Evolutionary conservation across 1,140 invertebrate genomes (phyloP).

Genomic region (Achroia grisella): DNA sequence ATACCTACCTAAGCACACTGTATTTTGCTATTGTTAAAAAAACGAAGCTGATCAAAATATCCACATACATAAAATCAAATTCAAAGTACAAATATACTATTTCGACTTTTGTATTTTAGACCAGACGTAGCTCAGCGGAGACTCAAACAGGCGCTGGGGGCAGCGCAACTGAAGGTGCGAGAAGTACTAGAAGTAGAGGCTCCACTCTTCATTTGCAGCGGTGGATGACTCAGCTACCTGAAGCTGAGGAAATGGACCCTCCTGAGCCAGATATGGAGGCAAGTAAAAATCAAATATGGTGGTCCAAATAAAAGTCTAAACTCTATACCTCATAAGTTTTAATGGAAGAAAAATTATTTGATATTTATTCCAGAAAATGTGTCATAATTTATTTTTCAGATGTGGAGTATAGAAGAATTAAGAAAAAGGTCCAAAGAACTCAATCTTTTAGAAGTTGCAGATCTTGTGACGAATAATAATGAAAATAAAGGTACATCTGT

Average conservation of each 20-base stretch:
- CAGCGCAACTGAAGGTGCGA: constrained; percentile 51
- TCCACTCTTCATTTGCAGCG: constrained; percentile 80
- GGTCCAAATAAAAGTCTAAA: too few relatives aligned
- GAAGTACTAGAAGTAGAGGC: constrained; percentile 70
- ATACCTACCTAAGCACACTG: too few relatives aligned
- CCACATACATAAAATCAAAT: too few relatives aligned
- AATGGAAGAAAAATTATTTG: neutral
- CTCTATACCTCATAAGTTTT: neutral
- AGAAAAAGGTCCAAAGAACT: constrained; percentile 79
- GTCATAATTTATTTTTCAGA: constrained; percentile 27
- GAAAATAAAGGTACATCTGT: constrained; percentile 37
- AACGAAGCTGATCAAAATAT: too few relatives aligned
- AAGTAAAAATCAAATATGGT: constrained; percentile 8
- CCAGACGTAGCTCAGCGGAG: constrained; percentile 57
- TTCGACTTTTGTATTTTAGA: constrained; percentile 24
- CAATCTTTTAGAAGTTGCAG: constrained; percentile 73
- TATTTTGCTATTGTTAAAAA: too few relatives aligned
- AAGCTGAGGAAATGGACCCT: constrained; percentile 66
- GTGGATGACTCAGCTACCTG: constrained; percentile 79
- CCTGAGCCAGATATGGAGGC: constrained; percentile 65
- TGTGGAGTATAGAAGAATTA: constrained; percentile 82
- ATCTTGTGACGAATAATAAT: constrained; percentile 36
- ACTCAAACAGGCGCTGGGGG: constrained; percentile 51
- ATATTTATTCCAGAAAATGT: neutral
- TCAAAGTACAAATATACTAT: too few relatives aligned